Conservation (phyloP, 2,797 vertebrate species). For the Lacerta viridis region DNA sequence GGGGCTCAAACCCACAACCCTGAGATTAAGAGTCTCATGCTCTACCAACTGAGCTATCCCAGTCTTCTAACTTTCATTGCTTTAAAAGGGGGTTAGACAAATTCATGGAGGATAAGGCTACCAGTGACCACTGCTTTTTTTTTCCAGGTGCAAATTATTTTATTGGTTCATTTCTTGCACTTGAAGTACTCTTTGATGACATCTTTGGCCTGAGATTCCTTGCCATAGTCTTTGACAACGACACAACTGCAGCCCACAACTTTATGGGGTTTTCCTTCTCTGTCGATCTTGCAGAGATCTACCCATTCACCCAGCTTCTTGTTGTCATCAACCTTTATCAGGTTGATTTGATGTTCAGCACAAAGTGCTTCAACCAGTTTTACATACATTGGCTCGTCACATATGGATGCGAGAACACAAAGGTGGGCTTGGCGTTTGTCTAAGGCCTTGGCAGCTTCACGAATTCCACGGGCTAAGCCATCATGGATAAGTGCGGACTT, state of each 20-base stretch:
- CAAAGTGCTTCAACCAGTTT: conserved; percentile 98
- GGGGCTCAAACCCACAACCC: no score
- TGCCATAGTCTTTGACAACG: conserved; percentile 99
- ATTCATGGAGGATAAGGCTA: conserved; percentile 31
- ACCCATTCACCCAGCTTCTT: conserved; percentile 99
- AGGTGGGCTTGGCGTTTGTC: conserved; percentile 99
- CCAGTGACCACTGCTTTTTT: neutral
- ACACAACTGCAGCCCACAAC: conserved; percentile 99
- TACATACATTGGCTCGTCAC: conserved; percentile 96
- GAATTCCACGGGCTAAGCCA: conserved; percentile 95
- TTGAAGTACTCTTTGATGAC: conserved; percentile 99
- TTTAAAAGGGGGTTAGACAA: no score
- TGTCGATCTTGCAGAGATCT: conserved; percentile 98
- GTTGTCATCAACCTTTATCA: conserved; percentile 99
- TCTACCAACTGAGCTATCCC: no score
- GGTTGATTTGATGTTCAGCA: conserved; percentile 98
- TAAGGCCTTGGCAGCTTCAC: conserved; percentile 97
- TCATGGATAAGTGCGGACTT: conserved; percentile 99
- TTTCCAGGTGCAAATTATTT: conserved; percentile 65
- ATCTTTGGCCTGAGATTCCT: conserved; percentile 99
- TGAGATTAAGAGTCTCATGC: no score
- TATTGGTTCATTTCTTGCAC: conserved; percentile 97
- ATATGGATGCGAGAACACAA: conserved; percentile 97
- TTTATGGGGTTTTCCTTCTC: conserved; percentile 98
- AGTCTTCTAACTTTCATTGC: no score